Conservation (phyloP, 2,797 vertebrate species). For the Oceanodroma leucorhoa region DNA sequence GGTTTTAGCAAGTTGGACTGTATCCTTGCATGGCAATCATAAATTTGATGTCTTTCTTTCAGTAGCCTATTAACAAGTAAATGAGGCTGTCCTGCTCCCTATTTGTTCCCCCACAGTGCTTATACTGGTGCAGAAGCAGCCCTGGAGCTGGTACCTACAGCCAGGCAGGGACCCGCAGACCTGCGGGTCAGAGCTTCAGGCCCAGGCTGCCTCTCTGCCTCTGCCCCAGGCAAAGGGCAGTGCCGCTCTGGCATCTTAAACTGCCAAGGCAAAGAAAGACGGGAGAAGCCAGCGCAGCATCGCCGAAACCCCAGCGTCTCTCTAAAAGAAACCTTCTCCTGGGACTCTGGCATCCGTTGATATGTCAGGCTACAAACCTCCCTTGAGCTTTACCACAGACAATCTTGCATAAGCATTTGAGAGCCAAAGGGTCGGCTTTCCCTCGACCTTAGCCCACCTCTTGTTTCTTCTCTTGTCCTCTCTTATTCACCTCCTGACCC, state of each 20-base stretch:
- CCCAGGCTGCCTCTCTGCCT: not conserved
- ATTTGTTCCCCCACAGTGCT: not conserved
- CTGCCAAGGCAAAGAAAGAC: not conserved
- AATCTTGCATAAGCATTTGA: not conserved
- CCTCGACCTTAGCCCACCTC: not conserved
- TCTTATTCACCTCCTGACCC: not conserved
- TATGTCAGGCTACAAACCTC: not conserved
- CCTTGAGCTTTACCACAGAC: not conserved
- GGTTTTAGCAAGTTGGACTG: not conserved
- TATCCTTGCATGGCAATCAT: not conserved
- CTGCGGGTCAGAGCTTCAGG: not conserved
- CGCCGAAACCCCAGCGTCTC: not conserved
- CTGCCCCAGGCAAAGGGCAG: not conserved
- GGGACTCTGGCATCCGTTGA: not conserved
- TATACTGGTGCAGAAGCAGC: not conserved
- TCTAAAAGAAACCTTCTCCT: not conserved
- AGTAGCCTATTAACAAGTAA: conserved; percentile 22
- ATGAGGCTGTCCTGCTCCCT: not conserved
- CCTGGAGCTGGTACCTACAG: not conserved
- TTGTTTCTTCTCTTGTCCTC: not conserved
- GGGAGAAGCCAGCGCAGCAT: not conserved
- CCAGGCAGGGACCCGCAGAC: not conserved
- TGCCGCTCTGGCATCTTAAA: not conserved
- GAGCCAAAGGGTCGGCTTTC: not conserved
- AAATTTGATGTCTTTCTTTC: conserved; percentile 4